phyloP scores from a whole-genome alignment of 2,797 vertebrate genomes.

The Characodon lateralis region DNA sequence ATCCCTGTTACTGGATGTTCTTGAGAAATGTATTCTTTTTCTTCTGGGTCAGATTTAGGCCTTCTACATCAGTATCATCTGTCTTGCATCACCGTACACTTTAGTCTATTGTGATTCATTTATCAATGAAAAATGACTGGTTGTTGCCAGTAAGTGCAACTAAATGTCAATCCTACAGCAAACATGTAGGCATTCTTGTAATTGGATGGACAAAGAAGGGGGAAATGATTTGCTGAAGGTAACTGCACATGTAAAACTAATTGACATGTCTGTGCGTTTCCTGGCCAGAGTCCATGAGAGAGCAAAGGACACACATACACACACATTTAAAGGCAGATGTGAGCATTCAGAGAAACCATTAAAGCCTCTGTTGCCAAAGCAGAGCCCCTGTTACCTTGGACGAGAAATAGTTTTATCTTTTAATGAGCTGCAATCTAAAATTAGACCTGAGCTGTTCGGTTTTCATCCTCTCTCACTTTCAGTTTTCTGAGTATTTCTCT shows the following conservation, averaged over 20 bases:
- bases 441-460: conserved; percentile 28
- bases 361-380: conserved; percentile 61
- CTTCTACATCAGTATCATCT: background rate
- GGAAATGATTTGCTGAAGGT: conserved; percentile 28
- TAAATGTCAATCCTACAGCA: background rate
- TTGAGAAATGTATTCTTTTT: conserved; percentile 1
- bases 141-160: background rate
- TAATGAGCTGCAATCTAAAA: conserved; percentile 32
- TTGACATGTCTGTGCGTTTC: conserved; percentile 35
- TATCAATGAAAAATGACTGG: background rate
- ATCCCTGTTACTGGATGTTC: too few species aligned
- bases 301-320: conserved; percentile 6
- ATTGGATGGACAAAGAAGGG: background rate
- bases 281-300: conserved; percentile 31
- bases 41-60: background rate
- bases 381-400: conserved; percentile 45
- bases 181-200: background rate
- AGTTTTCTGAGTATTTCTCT: background rate
- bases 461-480: conserved; percentile 6
- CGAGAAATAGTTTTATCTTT: conserved; percentile 22
- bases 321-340: conserved; percentile 10
- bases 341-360: conserved; percentile 47
- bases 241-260: conserved; percentile 26
- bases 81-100: background rate
- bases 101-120: background rate